phyloP scores from a whole-genome alignment of 1,140 invertebrate genomes.

The Teleopsis dalmanni region DNA sequence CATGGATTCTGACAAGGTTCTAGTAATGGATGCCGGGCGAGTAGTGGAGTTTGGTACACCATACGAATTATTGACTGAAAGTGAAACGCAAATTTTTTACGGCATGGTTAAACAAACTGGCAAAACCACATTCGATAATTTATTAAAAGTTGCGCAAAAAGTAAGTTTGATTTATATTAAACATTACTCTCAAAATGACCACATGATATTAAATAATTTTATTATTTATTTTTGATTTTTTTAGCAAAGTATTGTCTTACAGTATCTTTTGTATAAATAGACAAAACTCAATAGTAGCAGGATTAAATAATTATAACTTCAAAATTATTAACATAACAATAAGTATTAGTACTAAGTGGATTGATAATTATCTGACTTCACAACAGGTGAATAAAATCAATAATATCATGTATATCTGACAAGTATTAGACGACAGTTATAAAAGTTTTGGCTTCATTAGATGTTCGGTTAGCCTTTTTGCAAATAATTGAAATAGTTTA shows the following conservation, averaged over 20 bases:
- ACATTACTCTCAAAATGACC: background rate
- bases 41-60: constrained; percentile 60
- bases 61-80: constrained; percentile 48
- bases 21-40: constrained; percentile 56
- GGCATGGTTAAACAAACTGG: constrained; percentile 62
- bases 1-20: constrained; percentile 55
- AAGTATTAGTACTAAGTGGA: background rate
- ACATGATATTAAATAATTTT: background rate
- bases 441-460: too few relatives aligned
- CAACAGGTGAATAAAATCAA: too few relatives aligned
- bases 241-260: background rate
- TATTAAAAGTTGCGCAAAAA: constrained; percentile 55
- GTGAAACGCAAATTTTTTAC: constrained; percentile 48
- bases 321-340: background rate
- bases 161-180: constrained; percentile 17
- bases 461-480: too few relatives aligned
- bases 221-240: background rate
- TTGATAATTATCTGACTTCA: too few relatives aligned
- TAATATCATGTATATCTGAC: too few relatives aligned
- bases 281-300: background rate
- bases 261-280: background rate
- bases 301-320: background rate
- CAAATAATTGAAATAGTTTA: too few relatives aligned
- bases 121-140: constrained; percentile 49
- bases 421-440: too few relatives aligned